Base-by-base conservation (phyloP, 2,797 vertebrate species). In the Bovichtus variegatus region DNA sequence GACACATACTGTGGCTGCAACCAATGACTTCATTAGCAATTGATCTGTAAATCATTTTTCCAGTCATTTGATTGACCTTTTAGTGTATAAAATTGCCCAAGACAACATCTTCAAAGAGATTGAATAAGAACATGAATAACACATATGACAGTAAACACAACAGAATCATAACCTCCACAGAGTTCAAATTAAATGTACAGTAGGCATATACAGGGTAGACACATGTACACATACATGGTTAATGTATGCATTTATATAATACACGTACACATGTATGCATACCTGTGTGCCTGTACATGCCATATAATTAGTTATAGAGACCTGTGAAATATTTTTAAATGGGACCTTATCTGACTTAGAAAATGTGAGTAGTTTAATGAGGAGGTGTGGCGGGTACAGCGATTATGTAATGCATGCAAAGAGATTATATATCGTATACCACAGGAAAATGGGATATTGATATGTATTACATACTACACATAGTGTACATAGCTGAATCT, bases 401-500 rank as follows among this genome's bases (percentile, higher is more conserved):
- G 53, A 66, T 78, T 63, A 58, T 50, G 31, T 18, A 61, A 61
- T 6, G 19, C 16, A 62, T 13, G 54, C 15, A 59, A 15, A 59
- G 43, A 66, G 19, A 67, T 62, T 29, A 69, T 19, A 47, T 2
- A 53, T 53, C 21, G 2, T 10, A 29, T 0, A 21, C 27, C 5
- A 16, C 15, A 31, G 46, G 74, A 15, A 63, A 55, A 73, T 31
- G 57, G 36, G 43, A 25, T 53, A 40, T 46, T 62, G 27, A 59
- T 50, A 58, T 40, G 58, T 54, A 53, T 36, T 49, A 23, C 19
- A 55, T 43, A 55, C 9, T 67, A 36, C 36, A 47, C 61, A 54
- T 47, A 73, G 43, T 60, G 41, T 59, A 50, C 54, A 36, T 50
- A 38, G 38, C 43, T 72, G 58, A 66, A n/a, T 38, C 38, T 31